A percentile compares a stretch with the other conserved stretches of the same genome.
phyloP scores from a whole-genome alignment of 2,797 vertebrate genomes.

The Ctenochaetus hawaiiensis region DNA sequence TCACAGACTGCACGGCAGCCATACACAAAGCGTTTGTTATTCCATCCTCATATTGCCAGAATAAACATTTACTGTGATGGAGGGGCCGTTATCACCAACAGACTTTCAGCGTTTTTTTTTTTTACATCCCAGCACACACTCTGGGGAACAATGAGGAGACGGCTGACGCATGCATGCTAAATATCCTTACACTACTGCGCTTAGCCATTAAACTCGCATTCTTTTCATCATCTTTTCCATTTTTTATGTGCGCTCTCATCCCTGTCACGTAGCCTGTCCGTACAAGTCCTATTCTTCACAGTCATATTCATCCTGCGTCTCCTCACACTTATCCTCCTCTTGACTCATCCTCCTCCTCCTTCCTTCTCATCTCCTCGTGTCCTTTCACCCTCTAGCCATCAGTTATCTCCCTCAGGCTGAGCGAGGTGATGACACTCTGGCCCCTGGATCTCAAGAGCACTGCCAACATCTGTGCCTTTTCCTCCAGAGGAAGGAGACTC shows the following conservation, averaged over 20 bases:
- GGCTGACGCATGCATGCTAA: slow-evolving; percentile 16
- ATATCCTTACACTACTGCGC: not conserved
- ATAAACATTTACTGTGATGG: slow-evolving; percentile 52
- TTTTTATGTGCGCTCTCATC: not conserved
- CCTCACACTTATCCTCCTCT: slow-evolving; percentile 4
- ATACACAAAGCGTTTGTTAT: slow-evolving; percentile 22
- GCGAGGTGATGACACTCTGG: slow-evolving; percentile 35
- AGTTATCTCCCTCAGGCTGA: slow-evolving; percentile 59
- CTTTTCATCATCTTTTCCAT: slow-evolving; percentile 32
- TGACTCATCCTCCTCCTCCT: slow-evolving; percentile 15
- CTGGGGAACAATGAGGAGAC: slow-evolving; percentile 32
- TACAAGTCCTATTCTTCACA: slow-evolving; percentile 19
- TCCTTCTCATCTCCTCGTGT: slow-evolving; percentile 37
- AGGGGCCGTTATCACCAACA: slow-evolving; percentile 34
- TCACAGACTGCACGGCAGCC: slow-evolving; percentile 21
- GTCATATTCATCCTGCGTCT: slow-evolving; percentile 14
- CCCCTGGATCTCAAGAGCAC: slow-evolving; percentile 56
- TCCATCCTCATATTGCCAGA: slow-evolving; percentile 27
- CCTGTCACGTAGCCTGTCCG: slow-evolving; percentile 18
- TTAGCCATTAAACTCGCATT: slow-evolving; percentile 11
- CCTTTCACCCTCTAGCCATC: slow-evolving; percentile 62
- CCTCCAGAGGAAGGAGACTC: slow-evolving; percentile 5
- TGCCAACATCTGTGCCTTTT: slow-evolving; percentile 51
- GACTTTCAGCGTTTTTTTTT: slow-evolving; percentile 44
- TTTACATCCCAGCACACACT: slow-evolving; percentile 24